Conservation (phyloP, 2,888 invertebrate genomes). For the Pterostichus madidus region DNA sequence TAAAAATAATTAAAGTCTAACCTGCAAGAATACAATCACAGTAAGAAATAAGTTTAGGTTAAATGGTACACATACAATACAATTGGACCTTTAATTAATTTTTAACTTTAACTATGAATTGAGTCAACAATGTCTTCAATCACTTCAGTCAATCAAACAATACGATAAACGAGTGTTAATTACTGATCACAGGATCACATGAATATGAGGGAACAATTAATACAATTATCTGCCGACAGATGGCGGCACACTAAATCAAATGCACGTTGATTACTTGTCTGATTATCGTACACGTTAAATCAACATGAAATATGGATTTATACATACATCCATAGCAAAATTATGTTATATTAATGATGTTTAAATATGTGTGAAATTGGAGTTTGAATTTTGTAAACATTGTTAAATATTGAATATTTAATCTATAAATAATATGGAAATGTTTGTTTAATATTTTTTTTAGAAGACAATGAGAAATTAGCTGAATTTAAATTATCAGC, state of each 20-base stretch:
- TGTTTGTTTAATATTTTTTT: background rate
- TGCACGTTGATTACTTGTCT: conserved; percentile 45
- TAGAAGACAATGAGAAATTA: too few relatives aligned
- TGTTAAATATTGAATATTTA: background rate
- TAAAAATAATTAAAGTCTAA: conserved; percentile 16
- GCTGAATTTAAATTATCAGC: too few relatives aligned
- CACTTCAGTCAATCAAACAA: conserved; percentile 30
- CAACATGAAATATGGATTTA: conserved; percentile 34
- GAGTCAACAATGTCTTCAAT: conserved; percentile 34
- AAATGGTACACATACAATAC: conserved; percentile 17
- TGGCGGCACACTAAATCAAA: conserved; percentile 43
- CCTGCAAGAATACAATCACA: conserved; percentile 31
- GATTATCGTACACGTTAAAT: conserved; percentile 37
- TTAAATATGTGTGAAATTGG: conserved; percentile 29
- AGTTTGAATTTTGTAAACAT: background rate
- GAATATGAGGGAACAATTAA: conserved; percentile 51
- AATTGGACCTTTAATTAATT: conserved; percentile 19
- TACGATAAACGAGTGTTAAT: conserved; percentile 35
- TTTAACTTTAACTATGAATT: background rate
- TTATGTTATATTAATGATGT: conserved; percentile 1
- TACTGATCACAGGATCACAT: conserved; percentile 26
- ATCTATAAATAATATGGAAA: background rate
- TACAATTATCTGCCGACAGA: conserved; percentile 58
- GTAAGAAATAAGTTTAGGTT: conserved; percentile 34
- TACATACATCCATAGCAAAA: background rate